Conservation (phyloP, 2,113 vertebrate genomes). For the Paradoxurus hermaphroditus region DNA sequence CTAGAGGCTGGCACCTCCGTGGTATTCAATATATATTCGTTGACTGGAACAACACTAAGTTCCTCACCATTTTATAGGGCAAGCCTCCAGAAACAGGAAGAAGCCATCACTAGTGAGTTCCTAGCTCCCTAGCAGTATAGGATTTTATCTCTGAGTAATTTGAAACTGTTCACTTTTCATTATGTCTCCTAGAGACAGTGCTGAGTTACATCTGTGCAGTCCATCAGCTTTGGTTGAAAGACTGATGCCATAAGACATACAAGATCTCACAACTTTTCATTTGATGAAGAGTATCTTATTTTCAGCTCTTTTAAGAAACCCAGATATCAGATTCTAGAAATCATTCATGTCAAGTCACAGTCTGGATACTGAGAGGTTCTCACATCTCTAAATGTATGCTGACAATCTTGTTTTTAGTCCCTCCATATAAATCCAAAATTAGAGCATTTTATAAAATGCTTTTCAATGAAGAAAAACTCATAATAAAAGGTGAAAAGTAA, state of each 20-base stretch:
- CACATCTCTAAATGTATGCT: not conserved
- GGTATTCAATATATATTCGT: not conserved
- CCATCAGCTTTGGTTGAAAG: not conserved
- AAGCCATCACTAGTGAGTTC: not conserved
- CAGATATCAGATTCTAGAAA: not conserved
- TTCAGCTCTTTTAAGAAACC: not conserved
- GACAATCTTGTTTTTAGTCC: conserved; percentile 41
- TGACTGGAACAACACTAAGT: not conserved
- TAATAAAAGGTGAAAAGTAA: not conserved
- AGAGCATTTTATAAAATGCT: conserved; percentile 18
- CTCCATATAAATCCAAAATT: not conserved
- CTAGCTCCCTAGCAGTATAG: not conserved
- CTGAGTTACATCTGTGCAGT: not conserved
- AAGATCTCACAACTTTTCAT: not conserved
- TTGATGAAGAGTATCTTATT: not conserved
- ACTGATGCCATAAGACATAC: not conserved
- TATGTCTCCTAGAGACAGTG: not conserved
- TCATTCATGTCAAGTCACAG: not conserved
- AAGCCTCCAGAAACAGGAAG: not conserved
- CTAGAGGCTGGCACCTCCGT: not conserved
- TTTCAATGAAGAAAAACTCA: not conserved
- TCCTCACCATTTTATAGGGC: not conserved
- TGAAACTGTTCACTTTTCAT: conserved; percentile 17
- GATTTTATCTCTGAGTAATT: not conserved
- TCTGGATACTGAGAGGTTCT: not conserved